phyloP scores from a whole-genome alignment of 2,113 vertebrate genomes.

The Cinclus cinclus region DNA sequence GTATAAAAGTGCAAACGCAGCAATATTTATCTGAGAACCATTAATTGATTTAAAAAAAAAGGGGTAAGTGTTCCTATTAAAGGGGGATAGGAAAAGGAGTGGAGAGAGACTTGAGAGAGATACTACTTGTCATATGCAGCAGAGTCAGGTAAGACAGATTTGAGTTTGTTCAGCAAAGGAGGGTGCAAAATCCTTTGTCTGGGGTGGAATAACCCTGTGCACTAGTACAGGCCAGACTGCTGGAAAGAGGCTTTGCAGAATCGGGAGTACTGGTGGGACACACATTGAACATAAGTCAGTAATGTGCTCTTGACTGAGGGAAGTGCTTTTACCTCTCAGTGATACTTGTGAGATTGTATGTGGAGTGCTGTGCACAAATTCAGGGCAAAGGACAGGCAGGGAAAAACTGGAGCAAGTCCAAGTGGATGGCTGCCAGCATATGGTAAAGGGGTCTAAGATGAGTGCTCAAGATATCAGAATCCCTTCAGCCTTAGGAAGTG shows the following conservation, averaged over 20 bases:
- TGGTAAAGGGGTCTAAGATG: not conserved
- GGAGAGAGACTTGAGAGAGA: not conserved
- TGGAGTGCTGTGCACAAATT: not conserved
- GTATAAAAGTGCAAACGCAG: accelerated
- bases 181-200: not conserved
- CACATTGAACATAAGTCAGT: not conserved
- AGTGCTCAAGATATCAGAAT: not conserved
- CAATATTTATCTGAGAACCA: not conserved
- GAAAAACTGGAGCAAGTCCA: not conserved
- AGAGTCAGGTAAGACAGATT: not conserved
- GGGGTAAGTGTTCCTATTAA: too few species aligned
- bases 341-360: not conserved
- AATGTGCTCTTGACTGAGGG: not conserved
- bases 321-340: not conserved
- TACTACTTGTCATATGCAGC: not conserved
- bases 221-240: not conserved
- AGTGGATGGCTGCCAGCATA: not conserved
- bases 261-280: not conserved
- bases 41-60: not conserved
- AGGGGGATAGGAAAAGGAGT: not conserved
- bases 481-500: not conserved
- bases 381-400: not conserved
- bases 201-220: not conserved
- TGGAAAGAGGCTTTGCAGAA: not conserved
- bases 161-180: not conserved